Evolutionary conservation across 2,888 invertebrate genomes (phyloP).

Genomic region (Trachelus tabidus): DNA sequence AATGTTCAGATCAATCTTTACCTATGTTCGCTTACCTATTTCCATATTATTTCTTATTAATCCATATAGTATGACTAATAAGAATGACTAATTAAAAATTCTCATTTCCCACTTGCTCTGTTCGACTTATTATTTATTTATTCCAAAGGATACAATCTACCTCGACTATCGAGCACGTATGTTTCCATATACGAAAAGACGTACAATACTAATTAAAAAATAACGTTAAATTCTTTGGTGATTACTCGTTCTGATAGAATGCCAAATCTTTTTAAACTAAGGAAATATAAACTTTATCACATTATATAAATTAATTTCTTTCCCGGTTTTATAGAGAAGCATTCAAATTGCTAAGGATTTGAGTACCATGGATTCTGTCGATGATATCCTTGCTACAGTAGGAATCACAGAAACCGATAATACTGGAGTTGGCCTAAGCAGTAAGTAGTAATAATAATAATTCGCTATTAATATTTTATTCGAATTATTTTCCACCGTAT

Average conservation of each 20-base stretch:
- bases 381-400: slow-evolving; percentile 34
- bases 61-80: not conserved
- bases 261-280: too few relatives aligned
- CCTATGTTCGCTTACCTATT: not conserved
- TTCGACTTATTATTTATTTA: slow-evolving; percentile 3
- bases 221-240: not conserved
- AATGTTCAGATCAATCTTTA: not conserved
- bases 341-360: slow-evolving; percentile 34
- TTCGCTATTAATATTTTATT: not conserved
- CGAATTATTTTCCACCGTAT: not conserved
- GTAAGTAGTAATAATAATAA: slow-evolving; percentile 28
- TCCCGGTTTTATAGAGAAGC: slow-evolving; percentile 33
- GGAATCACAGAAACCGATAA: not conserved
- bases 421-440: slow-evolving; percentile 4
- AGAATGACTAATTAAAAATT: not conserved
- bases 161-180: not conserved
- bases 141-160: slow-evolving; percentile 10
- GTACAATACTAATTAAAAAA: slow-evolving; percentile 5
- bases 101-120: not conserved
- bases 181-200: not conserved
- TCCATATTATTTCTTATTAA: not conserved
- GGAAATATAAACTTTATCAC: not conserved
- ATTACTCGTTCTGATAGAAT: not conserved
- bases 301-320: not conserved
- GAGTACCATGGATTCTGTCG: slow-evolving; percentile 31